Conservation (phyloP, 2,113 vertebrate species). For the Dendrocopos noguchii region DNA sequence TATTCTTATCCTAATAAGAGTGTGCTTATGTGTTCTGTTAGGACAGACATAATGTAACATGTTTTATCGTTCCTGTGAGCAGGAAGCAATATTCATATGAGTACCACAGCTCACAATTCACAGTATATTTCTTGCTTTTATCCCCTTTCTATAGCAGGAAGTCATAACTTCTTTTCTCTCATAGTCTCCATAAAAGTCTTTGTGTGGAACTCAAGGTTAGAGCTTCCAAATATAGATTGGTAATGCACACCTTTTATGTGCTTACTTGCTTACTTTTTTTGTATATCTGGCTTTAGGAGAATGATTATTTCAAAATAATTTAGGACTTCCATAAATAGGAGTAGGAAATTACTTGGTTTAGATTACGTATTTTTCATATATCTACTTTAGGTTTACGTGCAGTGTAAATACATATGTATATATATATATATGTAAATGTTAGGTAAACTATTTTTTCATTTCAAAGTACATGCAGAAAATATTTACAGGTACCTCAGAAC, state of each 20-base stretch:
- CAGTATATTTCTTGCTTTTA: background rate
- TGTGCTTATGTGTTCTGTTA: background rate
- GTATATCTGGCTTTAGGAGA: background rate
- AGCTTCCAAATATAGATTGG: background rate
- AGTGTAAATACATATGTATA: background rate
- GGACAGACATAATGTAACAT: background rate
- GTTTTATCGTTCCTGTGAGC: background rate
- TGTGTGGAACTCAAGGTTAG: background rate
- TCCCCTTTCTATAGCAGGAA: background rate
- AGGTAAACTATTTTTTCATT: background rate
- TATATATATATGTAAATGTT: too few relatives aligned
- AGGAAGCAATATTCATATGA: background rate
- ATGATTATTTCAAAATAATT: background rate
- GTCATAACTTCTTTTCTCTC: too few relatives aligned
- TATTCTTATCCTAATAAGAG: background rate
- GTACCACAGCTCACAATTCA: accelerated
- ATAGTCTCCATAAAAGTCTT: background rate
- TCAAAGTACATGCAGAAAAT: background rate
- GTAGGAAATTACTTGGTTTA: background rate
- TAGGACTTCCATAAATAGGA: background rate
- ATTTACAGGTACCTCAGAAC: background rate
- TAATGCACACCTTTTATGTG: background rate
- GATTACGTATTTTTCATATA: background rate
- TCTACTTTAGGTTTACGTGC: background rate
- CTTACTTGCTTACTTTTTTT: background rate